Conservation (phyloP, 2,797 vertebrate genomes). For the Malurus splendens region DNA sequence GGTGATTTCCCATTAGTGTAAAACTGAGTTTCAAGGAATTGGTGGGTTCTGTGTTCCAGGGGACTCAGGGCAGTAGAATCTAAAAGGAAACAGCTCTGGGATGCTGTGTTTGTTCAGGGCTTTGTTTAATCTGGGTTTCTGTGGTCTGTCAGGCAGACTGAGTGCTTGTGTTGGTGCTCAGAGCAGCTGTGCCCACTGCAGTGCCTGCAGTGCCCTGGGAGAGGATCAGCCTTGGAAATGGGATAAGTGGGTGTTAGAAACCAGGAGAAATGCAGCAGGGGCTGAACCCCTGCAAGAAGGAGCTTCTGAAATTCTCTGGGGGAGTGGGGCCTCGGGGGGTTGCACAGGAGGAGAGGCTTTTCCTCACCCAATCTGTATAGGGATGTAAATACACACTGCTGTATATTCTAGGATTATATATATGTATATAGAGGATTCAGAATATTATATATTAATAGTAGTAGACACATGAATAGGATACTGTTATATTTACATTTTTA, state of each 20-base stretch:
- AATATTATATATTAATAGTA: not conserved
- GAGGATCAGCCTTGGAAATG: fast-evolving
- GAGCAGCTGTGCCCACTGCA: not conserved
- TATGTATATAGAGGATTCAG: constrained; percentile 30
- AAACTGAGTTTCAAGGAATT: fast-evolving
- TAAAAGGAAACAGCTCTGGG: not conserved
- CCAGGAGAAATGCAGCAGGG: not conserved
- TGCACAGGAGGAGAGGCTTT: not conserved
- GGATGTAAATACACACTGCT: constrained; percentile 14
- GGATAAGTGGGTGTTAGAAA: fast-evolving
- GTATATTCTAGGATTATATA: constrained; percentile 10
- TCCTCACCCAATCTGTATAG: not conserved
- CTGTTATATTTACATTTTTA: constrained; percentile 41
- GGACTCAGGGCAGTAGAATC: not conserved
- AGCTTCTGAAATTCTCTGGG: not conserved
- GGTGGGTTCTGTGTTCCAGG: not conserved
- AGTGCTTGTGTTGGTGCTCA: not conserved
- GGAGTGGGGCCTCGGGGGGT: not conserved
- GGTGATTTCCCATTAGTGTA: not conserved
- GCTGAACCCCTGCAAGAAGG: not conserved
- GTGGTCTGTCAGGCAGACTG: not conserved
- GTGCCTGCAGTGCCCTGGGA: not conserved
- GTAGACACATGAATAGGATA: not conserved
- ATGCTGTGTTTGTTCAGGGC: not conserved
- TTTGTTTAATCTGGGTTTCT: not conserved